A percentile compares a stretch with the other conserved stretches of the same genome.
phyloP scores from a whole-genome alignment of 2,888 invertebrate species.

The Zygogramma bicolorata region DNA sequence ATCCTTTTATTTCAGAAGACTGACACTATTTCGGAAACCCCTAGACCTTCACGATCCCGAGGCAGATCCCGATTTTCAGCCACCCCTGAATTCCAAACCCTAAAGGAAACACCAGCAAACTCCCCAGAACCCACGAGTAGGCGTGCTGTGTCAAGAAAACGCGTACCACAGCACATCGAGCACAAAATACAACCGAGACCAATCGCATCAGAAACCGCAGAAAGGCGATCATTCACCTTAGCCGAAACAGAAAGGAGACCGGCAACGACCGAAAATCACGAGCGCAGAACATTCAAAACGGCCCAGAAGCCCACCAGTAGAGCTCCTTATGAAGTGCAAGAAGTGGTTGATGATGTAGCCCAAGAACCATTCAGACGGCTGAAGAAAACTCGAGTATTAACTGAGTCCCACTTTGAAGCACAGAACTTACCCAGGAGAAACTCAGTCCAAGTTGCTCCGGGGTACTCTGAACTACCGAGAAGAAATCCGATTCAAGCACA shows the following conservation, averaged over 20 bases:
- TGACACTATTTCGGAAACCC: slow-evolving; percentile 48
- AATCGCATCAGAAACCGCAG: background rate
- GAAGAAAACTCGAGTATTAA: slow-evolving; percentile 57
- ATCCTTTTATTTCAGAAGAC: slow-evolving; percentile 48
- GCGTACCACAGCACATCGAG: slow-evolving; percentile 46
- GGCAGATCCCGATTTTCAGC: slow-evolving; percentile 61
- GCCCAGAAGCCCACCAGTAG: slow-evolving; percentile 22
- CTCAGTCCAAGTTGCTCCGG: slow-evolving; percentile 21
- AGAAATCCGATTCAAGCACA: background rate
- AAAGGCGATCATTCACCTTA: background rate
- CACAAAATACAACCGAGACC: slow-evolving; percentile 38
- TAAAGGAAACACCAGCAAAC: slow-evolving; percentile 33
- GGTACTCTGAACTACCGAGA: background rate
- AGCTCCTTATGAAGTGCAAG: slow-evolving; percentile 62
- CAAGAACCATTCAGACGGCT: slow-evolving; percentile 49
- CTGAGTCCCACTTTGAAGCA: slow-evolving; percentile 60
- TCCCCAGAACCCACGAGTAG: slow-evolving; percentile 40
- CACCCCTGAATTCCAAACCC: slow-evolving; percentile 52
- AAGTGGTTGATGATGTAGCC: slow-evolving; percentile 60
- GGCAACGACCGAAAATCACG: background rate
- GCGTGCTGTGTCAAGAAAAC: slow-evolving; percentile 48
- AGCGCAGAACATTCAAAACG: slow-evolving; percentile 15
- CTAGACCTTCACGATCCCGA: slow-evolving; percentile 55
- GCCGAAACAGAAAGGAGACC: background rate
- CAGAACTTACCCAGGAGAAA: slow-evolving; percentile 46